These are phyloP conservation scores for Cataglyphis cursor DNA, from an alignment of 2,888 invertebrate species.

Conservation along the genomic window DNA sequence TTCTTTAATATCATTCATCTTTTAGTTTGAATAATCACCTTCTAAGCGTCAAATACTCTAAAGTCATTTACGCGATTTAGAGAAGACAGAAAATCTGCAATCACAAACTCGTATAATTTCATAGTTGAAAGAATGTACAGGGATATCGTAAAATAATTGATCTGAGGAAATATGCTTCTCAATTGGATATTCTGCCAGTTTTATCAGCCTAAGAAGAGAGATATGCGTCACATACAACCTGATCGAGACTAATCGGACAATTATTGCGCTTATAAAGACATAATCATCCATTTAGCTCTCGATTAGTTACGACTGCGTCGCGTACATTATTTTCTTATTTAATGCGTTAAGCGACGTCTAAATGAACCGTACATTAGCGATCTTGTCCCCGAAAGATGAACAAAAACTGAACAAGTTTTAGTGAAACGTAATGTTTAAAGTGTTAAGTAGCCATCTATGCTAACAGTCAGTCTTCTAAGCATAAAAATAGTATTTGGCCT, in stretches of 20 bases:
- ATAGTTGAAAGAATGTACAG: not conserved
- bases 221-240: conserved; percentile 29
- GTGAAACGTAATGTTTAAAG: conserved; percentile 28
- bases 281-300: not conserved
- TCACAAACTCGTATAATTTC: conserved; percentile 16
- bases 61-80: conserved; percentile 21
- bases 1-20: conserved; percentile 9
- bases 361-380: conserved; percentile 8
- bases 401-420: conserved; percentile 37
- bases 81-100: conserved; percentile 17
- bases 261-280: conserved; percentile 56
- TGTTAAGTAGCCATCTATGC: conserved; percentile 30
- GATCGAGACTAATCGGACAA: conserved; percentile 61
- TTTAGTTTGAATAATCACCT: not conserved
- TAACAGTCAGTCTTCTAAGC: conserved; percentile 31
- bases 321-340: conserved; percentile 45
- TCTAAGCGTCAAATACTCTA: conserved; percentile 35
- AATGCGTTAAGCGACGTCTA: conserved; percentile 8
- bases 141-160: not conserved
- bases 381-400: conserved; percentile 24
- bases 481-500: conserved; percentile 40
- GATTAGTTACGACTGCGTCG: conserved; percentile 45
- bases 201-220: conserved; percentile 37
- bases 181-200: conserved; percentile 33
- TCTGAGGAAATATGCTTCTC: conserved; percentile 2